These are phyloP conservation scores for Perdix hodgsoniae DNA, from an alignment of 2,797 vertebrate genomes.

Conservation along the genomic window DNA sequence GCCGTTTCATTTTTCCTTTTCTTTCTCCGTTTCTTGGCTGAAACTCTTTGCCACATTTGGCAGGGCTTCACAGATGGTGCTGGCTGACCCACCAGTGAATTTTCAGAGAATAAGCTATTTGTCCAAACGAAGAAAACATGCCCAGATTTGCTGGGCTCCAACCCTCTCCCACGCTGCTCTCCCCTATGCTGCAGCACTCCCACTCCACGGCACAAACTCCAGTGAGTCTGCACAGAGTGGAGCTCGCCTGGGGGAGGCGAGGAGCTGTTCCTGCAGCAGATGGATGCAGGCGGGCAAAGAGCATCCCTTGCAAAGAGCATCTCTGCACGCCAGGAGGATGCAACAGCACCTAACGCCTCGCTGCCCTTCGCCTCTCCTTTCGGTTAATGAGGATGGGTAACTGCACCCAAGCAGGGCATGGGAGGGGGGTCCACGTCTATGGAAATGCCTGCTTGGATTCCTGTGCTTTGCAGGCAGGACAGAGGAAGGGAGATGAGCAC, in stretches of 20 bases:
- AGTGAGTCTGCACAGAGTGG: rapidly evolving
- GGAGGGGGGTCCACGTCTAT: rapidly evolving
- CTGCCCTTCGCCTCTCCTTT: neutral
- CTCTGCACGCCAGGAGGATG: rapidly evolving
- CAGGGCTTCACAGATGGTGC: slow-evolving; percentile 60
- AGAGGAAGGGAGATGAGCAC: neutral
- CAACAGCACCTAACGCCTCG: neutral
- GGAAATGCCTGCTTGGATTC: neutral
- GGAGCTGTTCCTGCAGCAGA: neutral
- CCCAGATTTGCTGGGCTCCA: slow-evolving; percentile 55
- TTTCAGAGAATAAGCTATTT: slow-evolving; percentile 67
- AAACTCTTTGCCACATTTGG: slow-evolving; percentile 57
- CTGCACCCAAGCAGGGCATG: rapidly evolving
- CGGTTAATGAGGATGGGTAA: neutral
- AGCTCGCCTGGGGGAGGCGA: neutral
- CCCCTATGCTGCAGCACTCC: neutral
- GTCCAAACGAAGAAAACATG: slow-evolving; percentile 67
- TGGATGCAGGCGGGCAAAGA: neutral
- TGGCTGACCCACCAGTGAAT: slow-evolving; percentile 53
- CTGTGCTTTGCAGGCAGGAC: rapidly evolving
- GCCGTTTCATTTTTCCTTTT: slow-evolving; percentile 55
- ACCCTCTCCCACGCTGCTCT: slow-evolving; percentile 61
- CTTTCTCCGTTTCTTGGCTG: slow-evolving; percentile 60
- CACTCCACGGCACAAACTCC: neutral
- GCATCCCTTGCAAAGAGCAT: neutral